phyloP scores from a whole-genome alignment of 1,140 invertebrate genomes.

The Bombus breviceps region DNA sequence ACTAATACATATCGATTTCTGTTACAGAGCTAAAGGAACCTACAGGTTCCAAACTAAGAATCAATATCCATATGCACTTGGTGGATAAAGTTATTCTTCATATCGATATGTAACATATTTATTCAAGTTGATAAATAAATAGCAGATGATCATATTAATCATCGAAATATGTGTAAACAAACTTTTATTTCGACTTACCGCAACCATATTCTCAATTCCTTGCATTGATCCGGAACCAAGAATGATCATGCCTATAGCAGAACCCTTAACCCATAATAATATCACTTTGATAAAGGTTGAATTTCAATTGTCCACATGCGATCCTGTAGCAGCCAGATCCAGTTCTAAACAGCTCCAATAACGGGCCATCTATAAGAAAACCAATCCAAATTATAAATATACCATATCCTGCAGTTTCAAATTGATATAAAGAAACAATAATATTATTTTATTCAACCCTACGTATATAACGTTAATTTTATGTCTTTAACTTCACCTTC shows the following conservation, averaged over 20 bases:
- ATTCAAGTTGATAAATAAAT: background rate
- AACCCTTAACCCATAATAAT: slow-evolving; percentile 98
- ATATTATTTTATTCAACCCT: no score
- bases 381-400: background rate
- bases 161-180: background rate
- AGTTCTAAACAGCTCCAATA: slow-evolving; percentile 98
- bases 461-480: no score
- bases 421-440: background rate
- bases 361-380: slow-evolving; percentile 88
- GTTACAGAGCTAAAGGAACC: slow-evolving; percentile 31
- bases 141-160: background rate
- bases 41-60: slow-evolving; percentile 30
- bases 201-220: slow-evolving; percentile 97
- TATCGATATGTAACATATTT: background rate
- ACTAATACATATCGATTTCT: background rate
- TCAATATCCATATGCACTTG: slow-evolving; percentile 35
- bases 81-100: background rate
- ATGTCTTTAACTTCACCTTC: no score
- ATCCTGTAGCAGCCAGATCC: slow-evolving; percentile 98
- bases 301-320: slow-evolving; percentile 97
- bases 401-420: background rate
- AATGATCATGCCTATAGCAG: slow-evolving; percentile 99
- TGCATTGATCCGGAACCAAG: slow-evolving; percentile 94
- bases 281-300: slow-evolving; percentile 99
- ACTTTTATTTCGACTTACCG: slow-evolving; percentile 81